Evolutionary conservation across 2,888 invertebrate genomes (phyloP).

Genomic region (Ypsolopha sequella): DNA sequence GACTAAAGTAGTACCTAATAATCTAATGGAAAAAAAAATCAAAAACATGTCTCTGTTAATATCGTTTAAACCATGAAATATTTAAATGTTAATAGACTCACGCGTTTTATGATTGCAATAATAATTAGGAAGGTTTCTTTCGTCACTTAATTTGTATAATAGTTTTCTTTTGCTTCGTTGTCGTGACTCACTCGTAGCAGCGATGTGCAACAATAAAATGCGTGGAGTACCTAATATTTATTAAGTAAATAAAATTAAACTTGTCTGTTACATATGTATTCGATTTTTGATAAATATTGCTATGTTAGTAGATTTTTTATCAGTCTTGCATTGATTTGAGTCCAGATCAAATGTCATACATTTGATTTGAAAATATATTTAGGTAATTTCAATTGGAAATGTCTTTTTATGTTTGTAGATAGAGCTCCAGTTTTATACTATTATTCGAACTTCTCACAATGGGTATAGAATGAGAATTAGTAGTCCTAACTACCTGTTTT

Average conservation of each 20-base stretch:
- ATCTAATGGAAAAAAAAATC: constrained; percentile 48
- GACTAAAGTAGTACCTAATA: constrained; percentile 46
- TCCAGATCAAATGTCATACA: constrained; percentile 69
- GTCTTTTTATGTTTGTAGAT: constrained; percentile 69
- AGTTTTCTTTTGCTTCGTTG: background rate
- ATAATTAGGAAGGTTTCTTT: background rate
- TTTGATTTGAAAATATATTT: constrained; percentile 70
- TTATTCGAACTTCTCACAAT: constrained; percentile 29
- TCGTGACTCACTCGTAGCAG: background rate
- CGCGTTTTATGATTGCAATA: constrained; percentile 41
- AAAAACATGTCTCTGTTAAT: constrained; percentile 45
- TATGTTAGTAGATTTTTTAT: constrained; percentile 70
- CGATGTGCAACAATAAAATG: constrained; percentile 36
- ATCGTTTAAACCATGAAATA: constrained; percentile 54
- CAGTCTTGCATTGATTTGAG: constrained; percentile 52
- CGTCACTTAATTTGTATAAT: background rate
- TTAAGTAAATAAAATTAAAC: constrained; percentile 46
- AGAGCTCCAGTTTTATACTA: constrained; percentile 40
- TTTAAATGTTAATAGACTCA: constrained; percentile 29
- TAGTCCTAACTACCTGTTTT: constrained; percentile 33
- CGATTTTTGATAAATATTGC: constrained; percentile 65
- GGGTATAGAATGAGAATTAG: constrained; percentile 32
- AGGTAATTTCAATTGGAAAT: constrained; percentile 59
- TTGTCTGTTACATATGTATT: constrained; percentile 49
- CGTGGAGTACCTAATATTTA: constrained; percentile 46